Conservation (phyloP, 1,140 invertebrate species). For the Drosophila pallidifrons region DNA sequence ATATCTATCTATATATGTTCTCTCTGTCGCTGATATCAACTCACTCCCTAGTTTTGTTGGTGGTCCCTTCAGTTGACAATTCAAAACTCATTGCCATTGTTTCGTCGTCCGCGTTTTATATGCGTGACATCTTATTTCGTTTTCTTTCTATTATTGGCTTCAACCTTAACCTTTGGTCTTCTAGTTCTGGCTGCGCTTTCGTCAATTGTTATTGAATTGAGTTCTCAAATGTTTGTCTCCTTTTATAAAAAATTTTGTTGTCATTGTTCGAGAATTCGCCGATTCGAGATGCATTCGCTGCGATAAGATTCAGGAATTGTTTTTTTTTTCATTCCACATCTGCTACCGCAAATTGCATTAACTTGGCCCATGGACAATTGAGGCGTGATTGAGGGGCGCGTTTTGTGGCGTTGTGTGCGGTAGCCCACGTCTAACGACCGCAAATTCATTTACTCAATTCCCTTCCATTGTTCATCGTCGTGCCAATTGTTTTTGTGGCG, state of each 20-base stretch:
- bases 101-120: conserved; percentile 59
- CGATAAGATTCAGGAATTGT: conserved; percentile 48
- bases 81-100: conserved; percentile 40
- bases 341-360: conserved; percentile 66
- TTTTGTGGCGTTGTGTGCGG: conserved; percentile 54
- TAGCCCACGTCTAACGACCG: conserved; percentile 51
- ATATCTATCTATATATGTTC: conserved; percentile 18
- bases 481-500: conserved; percentile 39
- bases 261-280: conserved; percentile 55
- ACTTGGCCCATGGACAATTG: conserved; percentile 62
- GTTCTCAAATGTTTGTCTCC: conserved; percentile 10
- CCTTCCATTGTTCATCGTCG: conserved; percentile 22
- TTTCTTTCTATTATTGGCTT: conserved; percentile 59
- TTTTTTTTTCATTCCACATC: neutral
- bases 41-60: conserved; percentile 41
- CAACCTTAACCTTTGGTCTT: neutral
- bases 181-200: conserved; percentile 7
- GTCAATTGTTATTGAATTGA: conserved; percentile 72
- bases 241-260: neutral
- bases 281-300: conserved; percentile 61
- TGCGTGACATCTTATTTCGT: conserved; percentile 75
- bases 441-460: conserved; percentile 42
- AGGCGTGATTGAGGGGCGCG: conserved; percentile 71
- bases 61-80: conserved; percentile 41
- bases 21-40: neutral